phyloP scores from a whole-genome alignment of 1,140 invertebrate genomes.

The Tribolium castaneum region DNA sequence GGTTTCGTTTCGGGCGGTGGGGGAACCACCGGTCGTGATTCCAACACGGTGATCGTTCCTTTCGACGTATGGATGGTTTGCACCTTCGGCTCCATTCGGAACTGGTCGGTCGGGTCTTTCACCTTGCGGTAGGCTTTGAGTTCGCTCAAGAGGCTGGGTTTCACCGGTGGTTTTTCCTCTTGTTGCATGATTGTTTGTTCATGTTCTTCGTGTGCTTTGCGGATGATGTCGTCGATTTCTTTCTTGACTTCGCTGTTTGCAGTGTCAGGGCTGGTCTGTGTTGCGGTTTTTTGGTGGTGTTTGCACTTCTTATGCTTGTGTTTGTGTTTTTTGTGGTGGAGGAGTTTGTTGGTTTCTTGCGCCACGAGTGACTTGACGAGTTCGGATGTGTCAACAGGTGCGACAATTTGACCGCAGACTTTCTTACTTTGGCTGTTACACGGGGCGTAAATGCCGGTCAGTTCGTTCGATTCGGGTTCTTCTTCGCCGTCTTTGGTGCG shows the following conservation, averaged over 20 bases:
- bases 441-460: conserved; percentile 51
- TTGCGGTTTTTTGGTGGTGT: conserved; percentile 2
- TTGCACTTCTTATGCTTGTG: conserved; percentile 46
- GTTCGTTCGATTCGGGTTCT: conserved; percentile 46
- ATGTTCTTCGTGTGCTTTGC: conserved; percentile 56
- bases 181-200: conserved; percentile 41
- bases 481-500: background rate
- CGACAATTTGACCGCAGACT: conserved; percentile 59
- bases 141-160: background rate
- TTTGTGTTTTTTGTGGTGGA: conserved; percentile 51
- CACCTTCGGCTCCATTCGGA: conserved; percentile 41
- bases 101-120: conserved; percentile 22
- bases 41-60: conserved; percentile 48
- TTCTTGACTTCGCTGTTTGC: conserved; percentile 46
- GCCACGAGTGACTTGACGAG: conserved; percentile 54
- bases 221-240: conserved; percentile 58
- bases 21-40: conserved; percentile 37
- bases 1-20: background rate
- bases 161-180: background rate
- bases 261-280: conserved; percentile 1
- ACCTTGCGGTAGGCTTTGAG: conserved; percentile 45
- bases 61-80: conserved; percentile 51
- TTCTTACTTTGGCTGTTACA: conserved; percentile 56
- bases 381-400: conserved; percentile 52
- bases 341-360: conserved; percentile 51